Conservation (phyloP, 2,888 invertebrate genomes). For the Ferdinandea cuprea region DNA sequence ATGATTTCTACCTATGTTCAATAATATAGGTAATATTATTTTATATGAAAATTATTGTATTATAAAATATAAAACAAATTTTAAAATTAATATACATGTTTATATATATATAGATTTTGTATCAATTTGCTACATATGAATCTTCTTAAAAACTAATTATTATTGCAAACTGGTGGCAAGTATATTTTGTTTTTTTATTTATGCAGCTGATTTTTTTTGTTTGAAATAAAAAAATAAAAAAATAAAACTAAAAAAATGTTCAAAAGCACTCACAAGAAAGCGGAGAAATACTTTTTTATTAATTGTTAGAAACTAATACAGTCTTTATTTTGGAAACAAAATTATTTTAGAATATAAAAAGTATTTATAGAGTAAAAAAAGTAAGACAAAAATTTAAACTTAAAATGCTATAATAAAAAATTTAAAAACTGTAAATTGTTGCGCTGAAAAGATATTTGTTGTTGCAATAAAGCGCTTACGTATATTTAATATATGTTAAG, state of each 20-base stretch:
- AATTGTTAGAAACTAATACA: slow-evolving; percentile 62
- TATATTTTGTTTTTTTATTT: slow-evolving; percentile 28
- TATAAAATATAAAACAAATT: slow-evolving; percentile 24
- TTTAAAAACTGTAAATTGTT: no score
- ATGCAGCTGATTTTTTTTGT: slow-evolving; percentile 16
- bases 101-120: slow-evolving; percentile 7
- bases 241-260: slow-evolving; percentile 45
- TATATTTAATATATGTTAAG: no score
- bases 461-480: no score
- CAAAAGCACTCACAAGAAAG: slow-evolving; percentile 1
- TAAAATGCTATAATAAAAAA: background rate
- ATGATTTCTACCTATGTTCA: slow-evolving; percentile 64
- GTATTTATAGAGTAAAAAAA: slow-evolving; percentile 21
- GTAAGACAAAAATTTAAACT: slow-evolving; percentile 16
- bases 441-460: no score
- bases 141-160: slow-evolving; percentile 12
- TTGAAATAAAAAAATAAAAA: slow-evolving; percentile 27
- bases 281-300: slow-evolving; percentile 25
- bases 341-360: slow-evolving; percentile 10
- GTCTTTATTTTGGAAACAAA: slow-evolving; percentile 40
- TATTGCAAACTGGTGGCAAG: slow-evolving; percentile 66
- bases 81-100: slow-evolving; percentile 28
- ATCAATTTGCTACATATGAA: slow-evolving; percentile 13
- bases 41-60: slow-evolving; percentile 32
- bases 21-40: slow-evolving; percentile 16